These are phyloP conservation scores for Sogatella furcifera DNA, from an alignment of 1,140 invertebrate species.

Conservation along the genomic window DNA sequence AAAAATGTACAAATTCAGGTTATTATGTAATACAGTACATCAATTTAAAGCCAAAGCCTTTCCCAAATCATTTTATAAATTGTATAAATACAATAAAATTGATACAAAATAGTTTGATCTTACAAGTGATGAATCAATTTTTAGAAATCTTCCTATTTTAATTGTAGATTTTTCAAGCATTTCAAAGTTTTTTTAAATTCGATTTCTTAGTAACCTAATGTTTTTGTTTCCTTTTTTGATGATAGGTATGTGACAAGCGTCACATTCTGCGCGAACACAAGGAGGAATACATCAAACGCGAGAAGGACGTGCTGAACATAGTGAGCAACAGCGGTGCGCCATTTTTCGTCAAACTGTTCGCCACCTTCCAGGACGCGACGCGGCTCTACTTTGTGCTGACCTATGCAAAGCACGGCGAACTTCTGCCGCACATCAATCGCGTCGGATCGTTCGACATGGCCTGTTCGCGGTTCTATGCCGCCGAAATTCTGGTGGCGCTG, in stretches of 20 bases:
- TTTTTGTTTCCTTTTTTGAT: constrained; percentile 39
- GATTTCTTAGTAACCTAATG: not conserved
- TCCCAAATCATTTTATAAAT: too few species aligned
- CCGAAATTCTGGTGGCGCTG: constrained; percentile 83
- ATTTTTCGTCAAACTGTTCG: constrained; percentile 89
- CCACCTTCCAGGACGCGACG: constrained; percentile 91
- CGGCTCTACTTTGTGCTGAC: constrained; percentile 94
- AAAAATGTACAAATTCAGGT: too few species aligned
- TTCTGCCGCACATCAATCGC: constrained; percentile 84
- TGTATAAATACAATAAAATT: too few species aligned
- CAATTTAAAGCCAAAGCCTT: too few species aligned
- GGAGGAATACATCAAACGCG: constrained; percentile 82
- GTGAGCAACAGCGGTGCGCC: constrained; percentile 47
- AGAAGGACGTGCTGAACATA: constrained; percentile 81
- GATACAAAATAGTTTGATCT: too few species aligned
- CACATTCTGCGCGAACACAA: constrained; percentile 90
- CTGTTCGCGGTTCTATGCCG: constrained; percentile 86
- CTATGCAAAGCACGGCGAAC: constrained; percentile 89
- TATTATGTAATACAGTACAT: too few species aligned
- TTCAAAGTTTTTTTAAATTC: too few species aligned
- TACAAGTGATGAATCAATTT: too few species aligned
- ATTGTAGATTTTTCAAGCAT: too few species aligned
- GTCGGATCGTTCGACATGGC: constrained; percentile 81
- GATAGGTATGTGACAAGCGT: constrained; percentile 93
- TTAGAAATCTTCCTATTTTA: too few species aligned